Evolutionary conservation across 2,113 vertebrate genomes (phyloP).

Genomic region (Tautogolabrus adspersus): DNA sequence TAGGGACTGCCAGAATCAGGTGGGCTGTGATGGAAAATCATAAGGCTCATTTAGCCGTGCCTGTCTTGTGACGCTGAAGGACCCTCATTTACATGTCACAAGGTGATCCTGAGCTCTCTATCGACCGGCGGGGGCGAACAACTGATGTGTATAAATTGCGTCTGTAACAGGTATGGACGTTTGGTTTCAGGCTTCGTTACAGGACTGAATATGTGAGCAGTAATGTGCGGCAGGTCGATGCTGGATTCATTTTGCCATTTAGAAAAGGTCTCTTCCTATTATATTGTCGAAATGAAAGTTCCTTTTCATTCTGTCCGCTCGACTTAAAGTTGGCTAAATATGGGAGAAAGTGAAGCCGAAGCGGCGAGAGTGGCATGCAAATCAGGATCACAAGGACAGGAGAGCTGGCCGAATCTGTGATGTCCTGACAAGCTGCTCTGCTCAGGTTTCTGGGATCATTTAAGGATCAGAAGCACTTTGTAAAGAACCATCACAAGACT

Average conservation of each 20-base stretch:
- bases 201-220: constrained; percentile 62
- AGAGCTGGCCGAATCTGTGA: constrained; percentile 3
- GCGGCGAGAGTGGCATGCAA: constrained; percentile 61
- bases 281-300: constrained; percentile 60
- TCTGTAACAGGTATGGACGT: constrained; percentile 76
- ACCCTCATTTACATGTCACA: constrained; percentile 78
- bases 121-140: constrained; percentile 62
- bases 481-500: neutral
- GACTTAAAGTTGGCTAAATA: constrained; percentile 70
- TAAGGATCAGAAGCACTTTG: constrained; percentile 1
- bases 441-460: neutral
- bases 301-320: constrained; percentile 67
- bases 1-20: constrained; percentile 15
- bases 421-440: constrained; percentile 11
- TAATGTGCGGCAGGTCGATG: constrained; percentile 66
- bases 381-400: constrained; percentile 47
- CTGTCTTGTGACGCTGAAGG: constrained; percentile 54
- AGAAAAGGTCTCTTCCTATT: constrained; percentile 77
- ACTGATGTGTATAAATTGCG: constrained; percentile 77
- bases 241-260: constrained; percentile 78
- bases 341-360: constrained; percentile 60
- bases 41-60: constrained; percentile 54
- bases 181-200: constrained; percentile 76
- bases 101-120: constrained; percentile 77
- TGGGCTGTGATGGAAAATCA: constrained; percentile 55